phyloP scores from a whole-genome alignment of 2,797 vertebrate genomes.

The Poliocrania exsul region DNA sequence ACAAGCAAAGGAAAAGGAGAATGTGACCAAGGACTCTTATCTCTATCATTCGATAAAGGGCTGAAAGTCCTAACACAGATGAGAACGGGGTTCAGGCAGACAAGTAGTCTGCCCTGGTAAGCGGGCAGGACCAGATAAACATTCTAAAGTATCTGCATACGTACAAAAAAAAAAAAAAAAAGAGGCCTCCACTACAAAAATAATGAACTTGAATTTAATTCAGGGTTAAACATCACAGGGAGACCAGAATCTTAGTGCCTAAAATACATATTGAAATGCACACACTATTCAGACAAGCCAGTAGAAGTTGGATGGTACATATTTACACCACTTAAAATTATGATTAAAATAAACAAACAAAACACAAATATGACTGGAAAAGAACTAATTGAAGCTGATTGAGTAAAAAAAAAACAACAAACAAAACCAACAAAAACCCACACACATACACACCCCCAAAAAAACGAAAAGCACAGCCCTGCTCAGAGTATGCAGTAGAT shows the following conservation, averaged over 20 bases:
- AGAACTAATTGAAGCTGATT: fast-evolving
- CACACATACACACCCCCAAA: too few species aligned
- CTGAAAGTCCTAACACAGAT: not conserved
- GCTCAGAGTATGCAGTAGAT: not conserved
- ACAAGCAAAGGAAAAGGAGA: not conserved
- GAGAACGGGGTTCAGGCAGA: not conserved
- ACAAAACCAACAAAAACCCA: not conserved
- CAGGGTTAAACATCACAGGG: not conserved
- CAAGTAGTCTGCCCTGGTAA: not conserved
- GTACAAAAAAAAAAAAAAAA: not conserved
- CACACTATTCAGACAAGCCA: not conserved
- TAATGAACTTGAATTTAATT: not conserved
- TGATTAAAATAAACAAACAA: not conserved
- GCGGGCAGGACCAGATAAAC: not conserved
- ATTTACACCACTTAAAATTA: not conserved
- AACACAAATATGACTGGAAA: not conserved
- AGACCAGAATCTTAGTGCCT: not conserved
- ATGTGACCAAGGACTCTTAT: not conserved
- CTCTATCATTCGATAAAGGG: not conserved
- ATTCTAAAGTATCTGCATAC: not conserved
- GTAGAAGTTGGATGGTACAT: fast-evolving
- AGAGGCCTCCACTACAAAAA: not conserved
- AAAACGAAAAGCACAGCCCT: not conserved
- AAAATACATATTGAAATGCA: not conserved
- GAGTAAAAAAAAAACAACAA: not conserved